phyloP scores from a whole-genome alignment of 2,888 invertebrate species.

The Dinocampus coccinellae region DNA sequence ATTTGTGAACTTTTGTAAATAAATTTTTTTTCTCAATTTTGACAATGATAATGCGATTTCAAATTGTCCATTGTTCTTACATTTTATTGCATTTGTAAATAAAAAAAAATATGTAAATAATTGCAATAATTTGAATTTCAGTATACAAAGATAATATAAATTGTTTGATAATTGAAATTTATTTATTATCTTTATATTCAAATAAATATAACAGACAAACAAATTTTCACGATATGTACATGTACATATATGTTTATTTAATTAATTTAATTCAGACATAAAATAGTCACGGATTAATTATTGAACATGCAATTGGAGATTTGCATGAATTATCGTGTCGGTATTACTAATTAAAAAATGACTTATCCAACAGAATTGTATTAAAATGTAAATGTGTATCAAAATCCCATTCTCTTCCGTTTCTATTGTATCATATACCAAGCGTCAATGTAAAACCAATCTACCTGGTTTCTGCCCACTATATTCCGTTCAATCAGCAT shows the following conservation, averaged over 20 bases:
- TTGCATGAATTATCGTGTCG: constrained; percentile 61
- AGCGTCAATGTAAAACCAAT: not conserved
- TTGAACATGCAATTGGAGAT: constrained; percentile 47
- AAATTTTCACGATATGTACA: too few relatives aligned
- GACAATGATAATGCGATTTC: too few relatives aligned
- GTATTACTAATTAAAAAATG: constrained; percentile 59
- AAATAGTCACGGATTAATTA: not conserved
- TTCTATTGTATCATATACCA: constrained; percentile 27
- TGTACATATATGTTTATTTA: not conserved
- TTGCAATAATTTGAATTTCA: too few relatives aligned
- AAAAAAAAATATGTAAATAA: too few relatives aligned
- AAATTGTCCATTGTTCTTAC: too few relatives aligned
- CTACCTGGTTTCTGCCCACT: not conserved
- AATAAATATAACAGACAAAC: too few relatives aligned
- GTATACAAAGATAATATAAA: too few relatives aligned
- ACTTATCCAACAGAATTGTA: constrained; percentile 58
- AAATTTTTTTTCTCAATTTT: too few relatives aligned
- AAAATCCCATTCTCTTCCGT: constrained; percentile 46
- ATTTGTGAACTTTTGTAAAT: too few relatives aligned
- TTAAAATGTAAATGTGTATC: constrained; percentile 62
- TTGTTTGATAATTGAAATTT: too few relatives aligned
- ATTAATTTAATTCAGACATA: not conserved
- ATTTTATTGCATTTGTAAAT: too few relatives aligned
- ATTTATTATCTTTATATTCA: too few relatives aligned
- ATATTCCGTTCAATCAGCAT: not conserved